A percentile compares a stretch with the other conserved stretches of the same genome.
Conservation (phyloP, 2,888 invertebrate species). For the Dendrolimus pini region DNA sequence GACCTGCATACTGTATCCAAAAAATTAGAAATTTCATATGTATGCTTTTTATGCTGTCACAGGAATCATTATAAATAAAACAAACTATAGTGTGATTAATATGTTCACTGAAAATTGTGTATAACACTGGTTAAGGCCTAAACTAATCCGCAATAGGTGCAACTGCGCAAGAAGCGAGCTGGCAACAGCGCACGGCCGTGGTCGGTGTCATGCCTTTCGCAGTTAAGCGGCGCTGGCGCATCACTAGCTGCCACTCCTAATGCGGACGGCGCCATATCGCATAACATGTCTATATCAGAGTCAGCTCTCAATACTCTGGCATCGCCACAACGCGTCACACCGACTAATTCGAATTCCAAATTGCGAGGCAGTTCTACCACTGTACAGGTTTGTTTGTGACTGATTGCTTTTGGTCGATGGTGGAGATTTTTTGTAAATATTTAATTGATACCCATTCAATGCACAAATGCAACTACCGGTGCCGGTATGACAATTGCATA, state of each 20-base stretch:
- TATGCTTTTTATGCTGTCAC: too few species aligned
- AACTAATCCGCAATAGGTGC: conserved; percentile 66
- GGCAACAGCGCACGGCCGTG: conserved; percentile 83
- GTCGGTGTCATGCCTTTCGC: conserved; percentile 92
- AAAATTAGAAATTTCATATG: too few species aligned
- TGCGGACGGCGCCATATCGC: conserved; percentile 52
- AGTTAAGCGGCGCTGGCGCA: conserved; percentile 74
- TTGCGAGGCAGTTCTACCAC: conserved; percentile 67
- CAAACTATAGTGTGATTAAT: too few species aligned
- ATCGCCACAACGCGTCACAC: conserved; percentile 65
- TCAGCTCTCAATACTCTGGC: conserved; percentile 88
- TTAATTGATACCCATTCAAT: too few species aligned
- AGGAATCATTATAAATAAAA: too few species aligned
- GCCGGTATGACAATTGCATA: too few species aligned
- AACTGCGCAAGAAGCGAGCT: conserved; percentile 79
- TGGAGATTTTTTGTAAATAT: too few species aligned
- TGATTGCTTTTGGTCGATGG: not conserved
- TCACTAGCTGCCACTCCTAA: conserved; percentile 62
- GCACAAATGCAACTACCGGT: too few species aligned
- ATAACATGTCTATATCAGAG: conserved; percentile 91
- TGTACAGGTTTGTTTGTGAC: conserved; percentile 49
- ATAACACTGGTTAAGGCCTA: conserved; percentile 1
- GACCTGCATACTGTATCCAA: too few species aligned
- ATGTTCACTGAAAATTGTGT: not conserved
- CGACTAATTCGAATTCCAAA: conserved; percentile 57